Evolutionary conservation across 2,113 vertebrate species (phyloP), one percentile per base, ranked within the genome.

Genomic region (Oenanthe melanoleuca): DNA sequence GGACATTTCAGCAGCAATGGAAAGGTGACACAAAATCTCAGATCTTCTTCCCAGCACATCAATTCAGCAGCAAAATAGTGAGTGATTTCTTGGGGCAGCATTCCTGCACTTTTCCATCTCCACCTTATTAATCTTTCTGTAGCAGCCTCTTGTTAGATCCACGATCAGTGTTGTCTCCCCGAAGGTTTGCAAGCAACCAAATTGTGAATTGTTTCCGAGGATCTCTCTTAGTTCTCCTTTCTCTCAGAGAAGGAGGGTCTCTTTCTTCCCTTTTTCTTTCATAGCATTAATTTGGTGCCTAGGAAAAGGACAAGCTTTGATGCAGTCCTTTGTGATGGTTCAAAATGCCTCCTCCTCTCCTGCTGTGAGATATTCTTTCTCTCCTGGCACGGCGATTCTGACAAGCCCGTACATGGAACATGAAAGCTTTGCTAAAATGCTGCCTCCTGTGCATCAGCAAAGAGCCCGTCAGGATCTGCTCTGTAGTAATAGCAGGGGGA

Each of bases 361-460:
- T 34, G 75, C 86, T 92, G 88, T 42, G 80, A 77, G 16, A 17
- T 33, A 33, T 44, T 50, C 79, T 59, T 63, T 60, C 80, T 67
- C 60, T 69, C 33, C 63, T 83, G 59, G 74, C 88, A 50, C 59
- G 20, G 45, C 3, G 6, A 28, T 91, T 75, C 70, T 89, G 81
- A 87, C 74, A 71, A 34, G 61, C 4, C 71, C 47, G 14, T 70
- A 55, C 28, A 6, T 29, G 31, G 55, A 52, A 53, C 40, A 59
- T 49, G 67, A 83, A 92, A 91, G 87, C 40, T n/a, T 53, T 49
- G 47, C 78, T 82, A 20, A 92, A 94, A 75, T 8, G 69, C 80
- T 89, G 60, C 75, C 69, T 80, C 69, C 86, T 73, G 67, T 45
- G 61, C 80, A 47, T 60, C 89, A 89, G 60, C 57, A 75, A 63